Base-by-base conservation (phyloP, 1,140 invertebrate genomes). In the Papilio polytes region DNA sequence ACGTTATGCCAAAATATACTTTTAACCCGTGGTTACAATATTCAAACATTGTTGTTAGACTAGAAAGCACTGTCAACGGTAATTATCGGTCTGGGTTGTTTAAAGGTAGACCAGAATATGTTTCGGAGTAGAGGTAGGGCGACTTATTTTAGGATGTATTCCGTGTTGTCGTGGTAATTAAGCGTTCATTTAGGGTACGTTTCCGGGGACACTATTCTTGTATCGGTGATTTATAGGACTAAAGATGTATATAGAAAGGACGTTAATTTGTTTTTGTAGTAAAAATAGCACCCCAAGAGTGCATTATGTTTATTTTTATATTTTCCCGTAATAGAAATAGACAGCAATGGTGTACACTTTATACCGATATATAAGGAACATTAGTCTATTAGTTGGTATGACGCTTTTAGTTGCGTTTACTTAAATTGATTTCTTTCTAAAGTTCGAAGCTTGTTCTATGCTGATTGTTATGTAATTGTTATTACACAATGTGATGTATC, bases 111-210 rank as follows among this genome's bases (percentile, higher is more conserved):
- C 46, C 36, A 48, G 18, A 78, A 78, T 78, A 36, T 78, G 20
- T 78, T 63, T 78, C n/a, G 9, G 26, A 41, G 31, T 66, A 20
- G 77, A 78, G 53, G 56, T 66, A 18, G 53, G 63, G 15, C 9
- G 56, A 63, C 41, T 46, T 80, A 74, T 80, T 80, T 78, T 44
- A n/a, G n/a, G 76, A 41, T 48, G 36, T 78, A 22, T 48, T n/a
- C 74, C 82, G 78, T 77, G 46, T 77, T 88, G 89, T 90, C 88
- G 85, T 84, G 85, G 84, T 82, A 86, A 88, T 89, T 88, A 90
- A 85, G 74, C 79, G 53, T 53, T 82, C 80, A 78, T 63, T 81
- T 44, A 73, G 86, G 81, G 84, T 81, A 85, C 82, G 63, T 80
- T 87, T 90, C 88, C 88, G 84, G 84, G 56, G 78, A 22, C 36